Evolutionary conservation across 2,888 invertebrate species (phyloP), one percentile per base, ranked within the genome.

Genomic region (Thecophora atra): DNA sequence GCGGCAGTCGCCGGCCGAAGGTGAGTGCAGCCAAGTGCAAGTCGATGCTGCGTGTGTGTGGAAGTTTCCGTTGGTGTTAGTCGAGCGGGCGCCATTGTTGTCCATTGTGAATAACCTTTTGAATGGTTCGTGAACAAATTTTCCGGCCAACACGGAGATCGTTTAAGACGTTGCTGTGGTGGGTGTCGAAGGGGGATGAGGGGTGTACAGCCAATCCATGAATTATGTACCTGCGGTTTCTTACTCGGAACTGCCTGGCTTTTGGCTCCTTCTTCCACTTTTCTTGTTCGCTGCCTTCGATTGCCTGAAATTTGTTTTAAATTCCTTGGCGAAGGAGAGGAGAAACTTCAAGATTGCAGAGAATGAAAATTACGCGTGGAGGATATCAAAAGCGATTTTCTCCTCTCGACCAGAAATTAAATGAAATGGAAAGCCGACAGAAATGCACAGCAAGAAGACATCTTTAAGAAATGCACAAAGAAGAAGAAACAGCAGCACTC

Each of bases 191-290:
- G 30, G 66, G 51, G 37, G 5, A 60, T 47, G 28, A n/a, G 26
- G 44, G 69, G 69, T 30, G 47, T 30, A 7, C 21, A 24, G 21
- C 19, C 28, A 15, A 8, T 52, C 52, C 51, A 37, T 70, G 70
- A 70, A 70, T 42, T 63, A 70, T 62, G 30, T 28, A 54, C 62
- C 44, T 70, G 70, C 62, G 70, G 70, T 52, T 70, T 26, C 70
- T 63, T 52, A 42, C 52, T 11, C 37, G 70, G 28, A 47, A 21
- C 21, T 52, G 15, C 60, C 26, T 52, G 70, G 51, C 52, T 26
- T 63, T 70, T 17, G n/a, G 52, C 51, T 47, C 47, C 37, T 17
- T 28, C 19, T 26, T 26, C 28, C 24, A 15, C 58, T 44, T 15
- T 26, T 52, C 28, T 13, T 13, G 30, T 42, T 24, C n/a, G 21